These are phyloP conservation scores for Drosophila anceps DNA, from an alignment of 2,888 invertebrate genomes.

Conservation along the genomic window DNA sequence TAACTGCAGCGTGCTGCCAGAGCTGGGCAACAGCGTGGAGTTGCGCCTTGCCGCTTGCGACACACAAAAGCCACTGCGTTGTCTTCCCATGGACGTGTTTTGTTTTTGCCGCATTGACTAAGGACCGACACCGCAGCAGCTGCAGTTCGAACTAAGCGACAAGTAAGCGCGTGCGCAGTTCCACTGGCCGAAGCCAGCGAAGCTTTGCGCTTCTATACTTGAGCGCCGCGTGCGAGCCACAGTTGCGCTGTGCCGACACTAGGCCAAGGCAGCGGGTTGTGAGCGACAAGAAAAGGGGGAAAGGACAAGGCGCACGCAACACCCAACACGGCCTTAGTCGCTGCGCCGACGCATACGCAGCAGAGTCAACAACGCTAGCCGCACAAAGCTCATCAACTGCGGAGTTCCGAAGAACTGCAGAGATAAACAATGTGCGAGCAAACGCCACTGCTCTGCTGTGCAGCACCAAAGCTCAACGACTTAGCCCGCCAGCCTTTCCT, in stretches of 20 bases:
- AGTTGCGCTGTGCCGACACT: constrained; percentile 45
- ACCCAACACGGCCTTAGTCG: constrained; percentile 37
- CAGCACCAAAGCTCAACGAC: constrained; percentile 9
- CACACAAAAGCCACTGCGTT: constrained; percentile 51
- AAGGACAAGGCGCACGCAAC: constrained; percentile 35
- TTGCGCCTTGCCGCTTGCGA: constrained; percentile 7
- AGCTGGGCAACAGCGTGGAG: constrained; percentile 14
- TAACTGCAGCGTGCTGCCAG: constrained; percentile 21
- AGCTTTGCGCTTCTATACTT: constrained; percentile 15
- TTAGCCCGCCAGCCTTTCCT: constrained; percentile 14
- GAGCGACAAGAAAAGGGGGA: constrained; percentile 30
- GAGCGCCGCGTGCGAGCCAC: constrained; percentile 19
- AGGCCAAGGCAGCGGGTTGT: constrained; percentile 64
- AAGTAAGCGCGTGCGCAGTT: constrained; percentile 6
- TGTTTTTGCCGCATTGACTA: constrained; percentile 64
- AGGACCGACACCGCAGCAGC: constrained; percentile 47
- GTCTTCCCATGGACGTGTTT: constrained; percentile 41
- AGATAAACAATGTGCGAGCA: constrained; percentile 1
- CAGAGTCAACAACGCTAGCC: constrained; percentile 10
- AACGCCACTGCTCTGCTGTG: constrained; percentile 3
- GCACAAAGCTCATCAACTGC: constrained; percentile 6
- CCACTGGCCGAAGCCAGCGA: constrained; percentile 17
- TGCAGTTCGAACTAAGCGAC: constrained; percentile 24
- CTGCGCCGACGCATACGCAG: constrained; percentile 8
- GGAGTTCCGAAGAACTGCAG: constrained; percentile 20